Conservation (phyloP, 2,797 vertebrate genomes). For the Spinibarbus caldwelli region DNA sequence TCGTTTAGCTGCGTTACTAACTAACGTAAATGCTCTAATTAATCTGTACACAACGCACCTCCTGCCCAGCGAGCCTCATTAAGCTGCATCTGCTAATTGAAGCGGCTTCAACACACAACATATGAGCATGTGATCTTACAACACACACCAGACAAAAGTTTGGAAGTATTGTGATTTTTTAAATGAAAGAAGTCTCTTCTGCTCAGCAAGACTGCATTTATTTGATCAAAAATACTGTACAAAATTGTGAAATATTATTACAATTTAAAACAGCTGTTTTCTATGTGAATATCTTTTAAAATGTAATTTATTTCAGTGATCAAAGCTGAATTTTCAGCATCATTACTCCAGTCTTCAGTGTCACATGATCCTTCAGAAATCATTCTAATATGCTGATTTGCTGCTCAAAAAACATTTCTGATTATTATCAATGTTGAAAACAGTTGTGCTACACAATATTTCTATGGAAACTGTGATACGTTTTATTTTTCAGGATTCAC, state of each 20-base stretch:
- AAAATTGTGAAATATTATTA: background rate
- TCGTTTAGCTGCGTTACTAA: slow-evolving; percentile 94
- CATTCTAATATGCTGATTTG: background rate
- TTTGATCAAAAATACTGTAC: background rate
- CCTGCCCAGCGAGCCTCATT: slow-evolving; percentile 45
- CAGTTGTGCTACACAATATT: background rate
- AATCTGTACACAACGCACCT: slow-evolving; percentile 84
- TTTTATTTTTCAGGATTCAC: background rate
- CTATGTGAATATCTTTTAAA: background rate
- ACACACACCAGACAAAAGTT: background rate
- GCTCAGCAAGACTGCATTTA: background rate
- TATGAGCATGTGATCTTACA: background rate
- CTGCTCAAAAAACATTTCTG: background rate
- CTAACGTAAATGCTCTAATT: slow-evolving; percentile 95
- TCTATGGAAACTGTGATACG: background rate
- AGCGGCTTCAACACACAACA: background rate
- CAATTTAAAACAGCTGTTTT: background rate
- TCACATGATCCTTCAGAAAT: background rate
- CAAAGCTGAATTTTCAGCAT: background rate
- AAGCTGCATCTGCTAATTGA: slow-evolving; percentile 61
- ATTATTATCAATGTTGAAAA: background rate
- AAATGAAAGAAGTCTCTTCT: background rate
- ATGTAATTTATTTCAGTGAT: background rate
- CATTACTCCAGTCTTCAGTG: background rate
- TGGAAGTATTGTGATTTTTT: background rate